A percentile compares a stretch with the other conserved stretches of the same genome.
Evolutionary conservation across 2,797 vertebrate genomes (phyloP).

Genomic region (Anableps anableps): DNA sequence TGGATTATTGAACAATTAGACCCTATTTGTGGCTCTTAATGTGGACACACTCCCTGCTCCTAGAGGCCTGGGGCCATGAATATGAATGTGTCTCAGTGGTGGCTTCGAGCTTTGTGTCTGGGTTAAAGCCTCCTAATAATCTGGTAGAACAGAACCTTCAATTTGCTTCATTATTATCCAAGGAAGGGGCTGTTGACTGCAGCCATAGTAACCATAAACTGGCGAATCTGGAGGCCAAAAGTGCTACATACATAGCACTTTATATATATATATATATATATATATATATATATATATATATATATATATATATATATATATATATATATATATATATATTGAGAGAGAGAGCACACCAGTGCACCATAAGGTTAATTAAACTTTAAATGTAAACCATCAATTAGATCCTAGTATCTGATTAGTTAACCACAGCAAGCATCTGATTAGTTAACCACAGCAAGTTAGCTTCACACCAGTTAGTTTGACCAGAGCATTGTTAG

Average conservation of each 20-base stretch:
- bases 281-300: no score
- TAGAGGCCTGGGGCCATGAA: conserved; percentile 79
- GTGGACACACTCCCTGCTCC: conserved; percentile 65
- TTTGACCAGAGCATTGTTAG: neutral
- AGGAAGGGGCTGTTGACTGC: neutral
- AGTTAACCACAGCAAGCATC: neutral
- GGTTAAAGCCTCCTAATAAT: neutral
- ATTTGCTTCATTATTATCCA: neutral
- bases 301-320: no score
- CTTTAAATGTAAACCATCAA: neutral
- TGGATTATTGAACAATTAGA: conserved; percentile 89
- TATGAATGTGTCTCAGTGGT: conserved; percentile 84
- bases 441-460: neutral
- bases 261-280: no score
- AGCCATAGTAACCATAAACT: neutral
- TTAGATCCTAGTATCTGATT: neutral
- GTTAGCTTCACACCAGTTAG: neutral
- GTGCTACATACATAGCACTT: no score
- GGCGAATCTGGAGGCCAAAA: neutral
- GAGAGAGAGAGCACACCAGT: no score
- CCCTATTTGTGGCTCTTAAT: conserved; percentile 85
- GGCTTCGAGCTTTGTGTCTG: conserved; percentile 55
- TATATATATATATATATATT: no score
- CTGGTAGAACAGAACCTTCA: neutral
- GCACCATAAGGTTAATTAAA: neutral